phyloP scores from a whole-genome alignment of 2,113 vertebrate genomes.

The Sinocyclocheilus grahami region DNA sequence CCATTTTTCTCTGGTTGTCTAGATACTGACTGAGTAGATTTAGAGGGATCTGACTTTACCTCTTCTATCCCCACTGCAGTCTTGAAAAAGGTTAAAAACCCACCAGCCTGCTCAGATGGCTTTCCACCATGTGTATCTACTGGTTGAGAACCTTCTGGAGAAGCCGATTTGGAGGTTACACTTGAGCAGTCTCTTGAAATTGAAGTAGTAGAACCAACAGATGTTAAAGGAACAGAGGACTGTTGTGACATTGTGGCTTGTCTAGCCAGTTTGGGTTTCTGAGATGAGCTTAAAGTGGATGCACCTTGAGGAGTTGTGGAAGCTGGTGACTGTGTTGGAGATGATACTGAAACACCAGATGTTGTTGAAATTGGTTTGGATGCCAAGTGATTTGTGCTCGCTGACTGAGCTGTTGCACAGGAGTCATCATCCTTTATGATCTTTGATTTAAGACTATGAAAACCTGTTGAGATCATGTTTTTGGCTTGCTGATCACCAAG shows the following conservation, averaged over 20 bases:
- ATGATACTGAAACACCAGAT: constrained; percentile 65
- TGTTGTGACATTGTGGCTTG: constrained; percentile 71
- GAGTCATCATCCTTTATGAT: constrained; percentile 69
- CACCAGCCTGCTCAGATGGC: constrained; percentile 70
- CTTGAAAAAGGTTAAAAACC: constrained; percentile 87
- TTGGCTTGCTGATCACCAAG: constrained; percentile 60
- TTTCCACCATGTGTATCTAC: constrained; percentile 36
- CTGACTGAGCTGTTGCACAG: constrained; percentile 47
- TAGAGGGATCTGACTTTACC: constrained; percentile 69
- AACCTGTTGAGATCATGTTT: constrained; percentile 67
- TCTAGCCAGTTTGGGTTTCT: constrained; percentile 71
- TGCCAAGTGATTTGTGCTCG: constrained; percentile 52
- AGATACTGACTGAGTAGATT: constrained; percentile 57
- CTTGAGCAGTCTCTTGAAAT: constrained; percentile 55
- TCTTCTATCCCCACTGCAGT: constrained; percentile 76
- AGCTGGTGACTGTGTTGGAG: constrained; percentile 55
- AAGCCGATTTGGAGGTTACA: constrained; percentile 23
- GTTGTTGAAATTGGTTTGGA: constrained; percentile 46
- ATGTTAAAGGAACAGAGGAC: constrained; percentile 63
- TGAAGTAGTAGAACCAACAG: constrained; percentile 50
- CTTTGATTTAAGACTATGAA: constrained; percentile 74
- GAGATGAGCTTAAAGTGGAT: constrained; percentile 47
- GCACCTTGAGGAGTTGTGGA: constrained; percentile 35
- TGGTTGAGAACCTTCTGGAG: constrained; percentile 2
- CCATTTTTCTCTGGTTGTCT: constrained; percentile 66